phyloP scores from a whole-genome alignment of 1,140 invertebrate species.

The Drosophila auraria region DNA sequence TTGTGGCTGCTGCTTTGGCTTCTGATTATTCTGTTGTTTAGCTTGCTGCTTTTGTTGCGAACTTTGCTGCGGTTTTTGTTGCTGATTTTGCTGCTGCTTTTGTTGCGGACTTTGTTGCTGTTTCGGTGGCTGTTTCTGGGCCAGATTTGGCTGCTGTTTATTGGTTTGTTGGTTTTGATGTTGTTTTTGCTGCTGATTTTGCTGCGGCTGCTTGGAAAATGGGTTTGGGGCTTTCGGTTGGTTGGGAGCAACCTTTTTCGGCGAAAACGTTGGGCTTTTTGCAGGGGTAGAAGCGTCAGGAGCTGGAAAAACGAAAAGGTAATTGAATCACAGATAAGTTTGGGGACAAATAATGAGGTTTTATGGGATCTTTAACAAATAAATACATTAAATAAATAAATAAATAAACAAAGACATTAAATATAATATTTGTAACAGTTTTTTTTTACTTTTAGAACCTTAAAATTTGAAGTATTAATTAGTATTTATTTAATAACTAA shows the following conservation, averaged over 20 bases:
- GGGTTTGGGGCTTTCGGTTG: neutral
- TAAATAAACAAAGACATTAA: no score
- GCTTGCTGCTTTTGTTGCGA: conserved; percentile 4
- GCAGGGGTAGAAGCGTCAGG: neutral
- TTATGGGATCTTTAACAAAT: no score
- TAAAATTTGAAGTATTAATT: no score
- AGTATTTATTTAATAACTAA: no score
- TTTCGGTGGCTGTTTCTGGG: neutral
- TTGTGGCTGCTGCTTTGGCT: conserved; percentile 19
- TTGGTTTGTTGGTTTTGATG: conserved; percentile 11
- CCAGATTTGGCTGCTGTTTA: conserved; percentile 11
- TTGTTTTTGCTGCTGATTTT: conserved; percentile 4
- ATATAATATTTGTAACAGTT: no score
- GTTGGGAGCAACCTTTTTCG: conserved; percentile 3
- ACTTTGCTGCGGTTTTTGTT: neutral
- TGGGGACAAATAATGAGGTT: no score
- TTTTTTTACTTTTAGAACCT: no score
- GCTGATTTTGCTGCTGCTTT: conserved; percentile 3
- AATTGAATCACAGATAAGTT: no score
- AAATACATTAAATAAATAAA: no score
- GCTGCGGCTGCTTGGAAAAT: neutral
- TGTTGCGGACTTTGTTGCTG: conserved; percentile 1
- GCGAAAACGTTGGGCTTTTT: neutral
- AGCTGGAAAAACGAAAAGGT: neutral
- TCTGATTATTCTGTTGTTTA: conserved; percentile 30